These are phyloP conservation scores for Cavia aperea DNA, from an alignment of 2,113 vertebrate species.

Conservation along the genomic window DNA sequence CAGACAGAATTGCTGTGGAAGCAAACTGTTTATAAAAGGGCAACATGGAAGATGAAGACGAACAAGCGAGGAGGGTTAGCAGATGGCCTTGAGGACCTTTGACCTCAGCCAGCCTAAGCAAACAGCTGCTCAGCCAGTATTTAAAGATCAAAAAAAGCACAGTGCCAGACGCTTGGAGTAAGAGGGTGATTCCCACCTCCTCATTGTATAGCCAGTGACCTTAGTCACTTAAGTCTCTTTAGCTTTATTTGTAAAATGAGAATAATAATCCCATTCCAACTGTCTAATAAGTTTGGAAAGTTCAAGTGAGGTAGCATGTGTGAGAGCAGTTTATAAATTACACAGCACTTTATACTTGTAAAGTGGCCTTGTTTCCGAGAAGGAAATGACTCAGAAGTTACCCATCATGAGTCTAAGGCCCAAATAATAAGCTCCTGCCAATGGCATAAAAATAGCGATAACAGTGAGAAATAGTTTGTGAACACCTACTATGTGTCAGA, in stretches of 20 bases:
- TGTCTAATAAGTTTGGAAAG: background rate
- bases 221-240: constrained; percentile 17
- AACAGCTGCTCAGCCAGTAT: background rate
- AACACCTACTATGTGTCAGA: background rate
- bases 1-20: background rate
- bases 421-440: background rate
- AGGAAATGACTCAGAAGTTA: background rate
- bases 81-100: background rate
- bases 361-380: background rate
- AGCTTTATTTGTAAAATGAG: constrained; percentile 13
- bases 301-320: background rate
- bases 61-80: background rate
- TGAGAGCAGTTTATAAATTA: background rate
- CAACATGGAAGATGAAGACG: background rate
- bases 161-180: background rate
- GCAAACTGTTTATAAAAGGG: background rate
- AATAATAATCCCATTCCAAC: background rate
- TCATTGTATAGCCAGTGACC: background rate
- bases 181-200: background rate
- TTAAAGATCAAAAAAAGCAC: background rate
- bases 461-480: background rate
- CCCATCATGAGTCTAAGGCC: background rate
- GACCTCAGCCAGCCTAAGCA: background rate
- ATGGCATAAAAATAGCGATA: background rate
- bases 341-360: background rate